These are phyloP conservation scores for Odontamblyopus rebecca DNA, from an alignment of 2,797 vertebrate genomes.

Conservation along the genomic window DNA sequence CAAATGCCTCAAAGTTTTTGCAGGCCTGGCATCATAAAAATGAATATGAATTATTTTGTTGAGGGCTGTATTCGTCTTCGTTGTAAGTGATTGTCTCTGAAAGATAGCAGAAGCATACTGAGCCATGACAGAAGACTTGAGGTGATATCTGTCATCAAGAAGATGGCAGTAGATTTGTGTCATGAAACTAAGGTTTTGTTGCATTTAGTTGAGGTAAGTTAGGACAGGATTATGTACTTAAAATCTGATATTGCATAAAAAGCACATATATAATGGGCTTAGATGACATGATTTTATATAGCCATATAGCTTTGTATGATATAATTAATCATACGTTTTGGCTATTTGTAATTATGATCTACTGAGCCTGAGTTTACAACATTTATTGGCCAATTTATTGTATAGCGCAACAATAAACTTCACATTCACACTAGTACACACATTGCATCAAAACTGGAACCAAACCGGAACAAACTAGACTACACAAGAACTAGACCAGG, in stretches of 20 bases:
- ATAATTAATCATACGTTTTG: neutral
- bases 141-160: conserved; percentile 19
- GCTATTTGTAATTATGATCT: neutral
- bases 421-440: too few species aligned
- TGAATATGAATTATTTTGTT: conserved; percentile 22
- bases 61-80: conserved; percentile 38
- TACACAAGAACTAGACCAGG: neutral
- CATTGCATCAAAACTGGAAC: too few species aligned
- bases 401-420: too few species aligned
- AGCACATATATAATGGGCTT: neutral
- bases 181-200: conserved; percentile 18
- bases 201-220: neutral
- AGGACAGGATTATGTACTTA: neutral
- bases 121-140: conserved; percentile 30
- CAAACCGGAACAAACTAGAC: too few species aligned
- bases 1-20: conserved; percentile 47
- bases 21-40: conserved; percentile 29
- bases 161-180: conserved; percentile 28
- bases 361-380: neutral
- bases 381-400: neutral
- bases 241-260: neutral
- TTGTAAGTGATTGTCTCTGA: conserved; percentile 25
- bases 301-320: neutral
- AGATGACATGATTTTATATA: neutral
- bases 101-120: conserved; percentile 30